These are phyloP conservation scores for Hassar affinis DNA, from an alignment of 2,113 vertebrate genomes.

Conservation along the genomic window DNA sequence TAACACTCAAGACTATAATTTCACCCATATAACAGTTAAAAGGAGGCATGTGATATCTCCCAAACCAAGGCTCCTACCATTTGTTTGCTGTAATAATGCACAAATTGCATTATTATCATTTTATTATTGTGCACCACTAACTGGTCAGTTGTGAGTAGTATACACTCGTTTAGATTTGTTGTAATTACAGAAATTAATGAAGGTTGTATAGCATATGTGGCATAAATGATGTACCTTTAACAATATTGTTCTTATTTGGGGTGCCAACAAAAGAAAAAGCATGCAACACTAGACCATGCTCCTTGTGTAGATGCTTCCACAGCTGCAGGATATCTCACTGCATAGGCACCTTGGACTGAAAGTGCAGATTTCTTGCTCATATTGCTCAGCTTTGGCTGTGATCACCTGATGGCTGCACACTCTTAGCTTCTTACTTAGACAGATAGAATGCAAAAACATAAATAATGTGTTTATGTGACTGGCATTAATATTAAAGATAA, in stretches of 20 bases:
- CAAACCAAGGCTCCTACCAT: not conserved
- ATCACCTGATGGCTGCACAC: too few relatives aligned
- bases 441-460: not conserved
- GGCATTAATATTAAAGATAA: too few relatives aligned
- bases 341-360: not conserved
- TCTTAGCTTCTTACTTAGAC: not conserved
- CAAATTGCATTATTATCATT: not conserved
- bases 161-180: not conserved
- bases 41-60: not conserved
- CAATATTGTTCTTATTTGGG: not conserved
- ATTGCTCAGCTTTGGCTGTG: not conserved
- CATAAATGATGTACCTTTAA: not conserved
- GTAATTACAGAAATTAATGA: not conserved
- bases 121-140: not conserved
- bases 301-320: not conserved
- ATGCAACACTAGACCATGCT: not conserved
- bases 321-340: not conserved
- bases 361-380: not conserved
- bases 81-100: not conserved
- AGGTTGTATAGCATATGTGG: not conserved
- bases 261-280: not conserved
- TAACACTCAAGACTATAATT: not conserved
- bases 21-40: not conserved
- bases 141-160: not conserved
- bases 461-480: not conserved